Base-by-base conservation (phyloP, 2,113 vertebrate species). In the Lophochroa leadbeateri region DNA sequence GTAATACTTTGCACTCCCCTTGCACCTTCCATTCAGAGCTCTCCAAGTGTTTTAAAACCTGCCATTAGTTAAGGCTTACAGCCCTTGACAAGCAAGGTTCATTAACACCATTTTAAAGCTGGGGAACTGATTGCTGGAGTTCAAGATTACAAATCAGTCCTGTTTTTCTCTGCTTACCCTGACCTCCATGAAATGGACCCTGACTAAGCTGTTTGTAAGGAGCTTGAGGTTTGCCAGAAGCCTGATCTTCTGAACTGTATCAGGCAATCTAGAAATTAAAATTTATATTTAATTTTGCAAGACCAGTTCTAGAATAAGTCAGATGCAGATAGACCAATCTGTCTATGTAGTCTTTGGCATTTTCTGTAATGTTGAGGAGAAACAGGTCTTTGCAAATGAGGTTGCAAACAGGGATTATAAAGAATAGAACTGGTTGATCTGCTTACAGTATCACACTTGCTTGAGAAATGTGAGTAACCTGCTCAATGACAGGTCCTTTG, bases 41-140 rank as follows among this genome's bases (percentile, higher is more conserved):
- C 72, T 94, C 39, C 18, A 71, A 75, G 53, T 77, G 46, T 55
- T 95, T 94, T 75, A 85, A 95, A 82, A 50, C 28, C 39, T 90
- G 18, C 17, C 47, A 75, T 74, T 84, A 82, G 29, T 47, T 88
- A 70, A 91, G 68, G 37, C 31, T 83, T 80, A 70, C 28, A 65
- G 53, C 7, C 46, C 71, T 52, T 80, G 33, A 70, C 87, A 88
- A 65, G 39, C 3, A 2, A 89, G 85, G 63, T 69, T 94, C 67
- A 82, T 84, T 77, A 88, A 72, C 1, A 4, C 28, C 9, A 3
- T 70, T 84, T 70, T 58, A 67, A 88, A 79, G 35, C 19, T 67
- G 33, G 13, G 46, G 28, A 88, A 82, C 10, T n/a, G 86, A 49
- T 39, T 87, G 61, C 33, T 71, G 39, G 23, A 65, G 47, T 68